Percentiles rank a stretch among this genome's conserved stretches.
Evolutionary conservation across 2,113 vertebrate species (phyloP).

Genomic region (Hippolais icterina): DNA sequence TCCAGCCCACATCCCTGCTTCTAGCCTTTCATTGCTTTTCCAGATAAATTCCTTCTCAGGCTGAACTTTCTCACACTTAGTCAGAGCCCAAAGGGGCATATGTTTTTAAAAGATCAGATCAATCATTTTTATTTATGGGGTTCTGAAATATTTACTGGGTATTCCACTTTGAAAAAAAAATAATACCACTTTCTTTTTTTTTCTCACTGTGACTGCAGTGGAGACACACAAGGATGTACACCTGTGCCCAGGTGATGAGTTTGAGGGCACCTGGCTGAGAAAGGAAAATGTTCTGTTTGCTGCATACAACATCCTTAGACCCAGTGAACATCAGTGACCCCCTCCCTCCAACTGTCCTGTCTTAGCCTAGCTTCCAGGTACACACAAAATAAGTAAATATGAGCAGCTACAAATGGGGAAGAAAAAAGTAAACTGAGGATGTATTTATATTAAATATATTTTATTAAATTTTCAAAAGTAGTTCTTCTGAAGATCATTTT

Average conservation of each 20-base stretch:
- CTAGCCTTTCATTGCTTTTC: constrained; percentile 19
- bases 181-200: neutral
- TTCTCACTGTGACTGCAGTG: neutral
- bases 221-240: neutral
- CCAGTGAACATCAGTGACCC: no score
- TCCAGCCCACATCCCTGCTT: constrained; percentile 2
- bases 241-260: neutral
- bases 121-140: neutral
- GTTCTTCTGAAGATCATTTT: neutral
- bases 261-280: neutral
- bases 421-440: neutral
- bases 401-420: neutral
- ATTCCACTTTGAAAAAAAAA: neutral
- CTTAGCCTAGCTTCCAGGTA: neutral
- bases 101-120: constrained; percentile 4
- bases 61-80: constrained; percentile 48
- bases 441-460: neutral
- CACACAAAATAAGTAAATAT: neutral
- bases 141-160: constrained; percentile 22
- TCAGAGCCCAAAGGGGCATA: constrained; percentile 20
- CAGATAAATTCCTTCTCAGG: neutral
- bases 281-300: neutral
- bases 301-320: neutral
- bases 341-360: neutral
- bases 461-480: neutral